phyloP scores from a whole-genome alignment of 2,888 invertebrate species.

The Onthophagus sagittarius region DNA sequence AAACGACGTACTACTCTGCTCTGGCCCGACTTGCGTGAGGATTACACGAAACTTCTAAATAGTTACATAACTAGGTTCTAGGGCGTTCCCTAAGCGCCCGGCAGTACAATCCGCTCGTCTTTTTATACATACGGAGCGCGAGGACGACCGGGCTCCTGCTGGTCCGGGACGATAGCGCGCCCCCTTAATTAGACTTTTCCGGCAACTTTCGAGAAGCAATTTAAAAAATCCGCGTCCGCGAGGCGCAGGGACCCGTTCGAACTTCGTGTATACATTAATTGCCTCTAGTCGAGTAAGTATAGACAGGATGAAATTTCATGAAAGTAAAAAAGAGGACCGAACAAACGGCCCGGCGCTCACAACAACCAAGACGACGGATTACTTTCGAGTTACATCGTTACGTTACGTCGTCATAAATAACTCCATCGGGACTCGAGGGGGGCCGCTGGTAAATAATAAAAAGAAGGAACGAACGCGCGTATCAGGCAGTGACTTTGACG shows the following conservation, averaged over 20 bases:
- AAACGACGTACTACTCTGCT: slow-evolving; percentile 44
- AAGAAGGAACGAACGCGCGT: slow-evolving; percentile 25
- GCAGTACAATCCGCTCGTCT: slow-evolving; percentile 2
- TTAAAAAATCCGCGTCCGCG: slow-evolving; percentile 7
- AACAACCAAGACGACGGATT: not conserved
- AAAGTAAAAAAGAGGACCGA: slow-evolving; percentile 23
- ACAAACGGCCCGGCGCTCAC: not conserved
- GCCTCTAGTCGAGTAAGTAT: slow-evolving; percentile 1
- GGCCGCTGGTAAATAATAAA: not conserved
- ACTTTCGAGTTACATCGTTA: not conserved
- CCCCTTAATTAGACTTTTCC: slow-evolving; percentile 9
- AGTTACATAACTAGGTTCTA: slow-evolving; percentile 34
- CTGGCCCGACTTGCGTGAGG: slow-evolving; percentile 41
- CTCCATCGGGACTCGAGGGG: not conserved
- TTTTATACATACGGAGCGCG: slow-evolving; percentile 3
- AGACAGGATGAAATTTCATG: slow-evolving; percentile 49
- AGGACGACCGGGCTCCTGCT: not conserved
- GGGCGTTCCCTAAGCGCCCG: slow-evolving; percentile 21
- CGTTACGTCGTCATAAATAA: slow-evolving; percentile 1
- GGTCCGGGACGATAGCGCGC: not conserved
- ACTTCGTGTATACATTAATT: slow-evolving; percentile 1
- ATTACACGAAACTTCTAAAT: slow-evolving; percentile 28
- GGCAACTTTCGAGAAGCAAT: slow-evolving; percentile 14
- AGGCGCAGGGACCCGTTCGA: not conserved
- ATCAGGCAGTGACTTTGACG: slow-evolving; percentile 32